Evolutionary conservation across 2,113 vertebrate species (phyloP).

Genomic region (Pluvianellus socialis): DNA sequence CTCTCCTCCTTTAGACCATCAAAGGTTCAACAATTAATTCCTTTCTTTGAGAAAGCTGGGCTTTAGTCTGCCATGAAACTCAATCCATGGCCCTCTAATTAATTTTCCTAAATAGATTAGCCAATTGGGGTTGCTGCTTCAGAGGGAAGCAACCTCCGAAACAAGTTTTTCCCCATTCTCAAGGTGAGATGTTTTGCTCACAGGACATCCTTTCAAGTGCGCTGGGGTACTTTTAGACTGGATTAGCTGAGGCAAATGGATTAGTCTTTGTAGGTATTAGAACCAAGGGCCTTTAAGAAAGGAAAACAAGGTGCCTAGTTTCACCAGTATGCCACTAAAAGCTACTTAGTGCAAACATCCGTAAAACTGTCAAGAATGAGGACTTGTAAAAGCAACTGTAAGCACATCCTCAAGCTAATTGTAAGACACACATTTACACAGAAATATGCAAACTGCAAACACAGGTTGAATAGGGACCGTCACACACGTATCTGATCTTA

Average conservation of each 20-base stretch:
- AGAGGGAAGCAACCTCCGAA: conserved; percentile 61
- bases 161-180: conserved; percentile 63
- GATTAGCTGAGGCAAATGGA: conserved; percentile 67
- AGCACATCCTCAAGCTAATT: conserved; percentile 65
- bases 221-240: conserved; percentile 67
- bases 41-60: conserved; percentile 62
- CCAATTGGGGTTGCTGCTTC: conserved; percentile 50
- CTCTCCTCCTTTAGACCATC: conserved; percentile 60
- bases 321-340: conserved; percentile 71
- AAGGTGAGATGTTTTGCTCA: conserved; percentile 67
- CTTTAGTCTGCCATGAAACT: conserved; percentile 69
- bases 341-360: conserved; percentile 79
- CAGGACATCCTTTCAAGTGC: conserved; percentile 66
- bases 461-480: background rate
- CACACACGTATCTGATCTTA: background rate
- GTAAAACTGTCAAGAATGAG: conserved; percentile 73
- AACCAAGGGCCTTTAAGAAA: conserved; percentile 70
- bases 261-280: conserved; percentile 70
- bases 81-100: conserved; percentile 68
- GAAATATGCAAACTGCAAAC: conserved; percentile 65
- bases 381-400: conserved; percentile 69
- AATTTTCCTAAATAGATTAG: conserved; percentile 72
- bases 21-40: conserved; percentile 66
- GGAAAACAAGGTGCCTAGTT: conserved; percentile 74
- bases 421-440: conserved; percentile 45